Percentiles rank a stretch among this genome's conserved stretches.
Conservation (phyloP, 2,797 vertebrate genomes). For the Neosilurus mollespiculum region DNA sequence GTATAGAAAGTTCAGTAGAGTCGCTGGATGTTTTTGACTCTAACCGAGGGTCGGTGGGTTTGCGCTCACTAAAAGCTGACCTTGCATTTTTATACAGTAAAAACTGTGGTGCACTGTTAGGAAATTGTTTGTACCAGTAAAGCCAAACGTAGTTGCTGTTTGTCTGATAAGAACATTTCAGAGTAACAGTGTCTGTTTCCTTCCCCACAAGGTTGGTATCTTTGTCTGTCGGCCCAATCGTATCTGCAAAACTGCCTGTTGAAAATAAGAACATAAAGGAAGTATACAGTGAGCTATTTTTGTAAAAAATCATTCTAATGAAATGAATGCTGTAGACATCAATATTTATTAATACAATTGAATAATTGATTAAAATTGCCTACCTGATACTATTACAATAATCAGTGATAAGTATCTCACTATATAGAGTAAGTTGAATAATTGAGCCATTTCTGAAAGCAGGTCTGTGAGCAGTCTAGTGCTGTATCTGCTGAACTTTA, state of each 20-base stretch:
- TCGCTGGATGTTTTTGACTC: too few relatives aligned
- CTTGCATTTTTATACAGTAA: conserved; percentile 13
- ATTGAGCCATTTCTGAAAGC: neutral
- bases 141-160: too few relatives aligned
- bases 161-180: too few relatives aligned
- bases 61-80: conserved; percentile 30
- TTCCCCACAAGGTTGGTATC: neutral
- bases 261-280: neutral
- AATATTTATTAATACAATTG: too few relatives aligned
- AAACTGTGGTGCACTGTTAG: too few relatives aligned
- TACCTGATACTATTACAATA: neutral
- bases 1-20: too few relatives aligned
- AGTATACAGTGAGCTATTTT: too few relatives aligned
- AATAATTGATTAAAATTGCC: neutral
- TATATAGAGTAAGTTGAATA: neutral
- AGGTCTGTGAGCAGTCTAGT: neutral
- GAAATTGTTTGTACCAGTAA: too few relatives aligned
- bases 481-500: neutral
- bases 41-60: too few relatives aligned
- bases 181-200: too few relatives aligned
- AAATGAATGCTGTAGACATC: too few relatives aligned
- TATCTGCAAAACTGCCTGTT: neutral
- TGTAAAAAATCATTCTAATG: too few relatives aligned
- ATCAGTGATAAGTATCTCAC: neutral
- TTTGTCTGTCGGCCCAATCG: neutral